These are phyloP conservation scores for Clarias gariepinus DNA, from an alignment of 2,113 vertebrate species.

Conservation along the genomic window DNA sequence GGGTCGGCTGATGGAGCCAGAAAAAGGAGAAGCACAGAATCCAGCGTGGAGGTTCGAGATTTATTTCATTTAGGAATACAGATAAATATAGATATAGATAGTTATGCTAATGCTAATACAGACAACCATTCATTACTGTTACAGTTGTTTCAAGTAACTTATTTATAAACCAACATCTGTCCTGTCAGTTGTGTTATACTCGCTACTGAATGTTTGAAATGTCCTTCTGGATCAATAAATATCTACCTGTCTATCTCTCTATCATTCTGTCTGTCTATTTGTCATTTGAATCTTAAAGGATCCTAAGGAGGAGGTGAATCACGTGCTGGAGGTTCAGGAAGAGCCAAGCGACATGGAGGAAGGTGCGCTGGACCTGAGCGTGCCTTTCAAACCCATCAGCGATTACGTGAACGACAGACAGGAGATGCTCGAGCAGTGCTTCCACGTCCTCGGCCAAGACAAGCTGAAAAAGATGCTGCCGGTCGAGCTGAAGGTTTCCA, in stretches of 20 bases:
- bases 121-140: not conserved
- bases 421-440: constrained; percentile 94
- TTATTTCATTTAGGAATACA: constrained; percentile 19
- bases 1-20: constrained; percentile 58
- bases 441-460: constrained; percentile 87
- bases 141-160: not conserved
- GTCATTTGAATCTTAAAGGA: constrained; percentile 65
- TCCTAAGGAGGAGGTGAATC: constrained; percentile 70
- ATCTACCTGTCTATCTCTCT: too few species aligned
- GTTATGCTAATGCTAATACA: not conserved
- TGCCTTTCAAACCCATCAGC: constrained; percentile 87
- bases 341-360: constrained; percentile 92
- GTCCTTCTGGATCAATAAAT: too few species aligned
- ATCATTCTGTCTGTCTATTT: too few species aligned
- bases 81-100: too few species aligned
- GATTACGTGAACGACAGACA: constrained; percentile 83
- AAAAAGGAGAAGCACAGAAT: constrained; percentile 62
- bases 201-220: too few species aligned
- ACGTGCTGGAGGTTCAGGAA: constrained; percentile 74
- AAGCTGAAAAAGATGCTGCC: constrained; percentile 94
- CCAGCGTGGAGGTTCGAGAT: constrained; percentile 50
- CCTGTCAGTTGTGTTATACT: too few species aligned
- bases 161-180: not conserved
- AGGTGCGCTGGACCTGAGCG: constrained; percentile 87
- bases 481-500: constrained; percentile 86